Evolutionary conservation across 2,888 invertebrate genomes (phyloP), one percentile per base, ranked within the genome.

Genomic region (Endotricha flammealis): DNA sequence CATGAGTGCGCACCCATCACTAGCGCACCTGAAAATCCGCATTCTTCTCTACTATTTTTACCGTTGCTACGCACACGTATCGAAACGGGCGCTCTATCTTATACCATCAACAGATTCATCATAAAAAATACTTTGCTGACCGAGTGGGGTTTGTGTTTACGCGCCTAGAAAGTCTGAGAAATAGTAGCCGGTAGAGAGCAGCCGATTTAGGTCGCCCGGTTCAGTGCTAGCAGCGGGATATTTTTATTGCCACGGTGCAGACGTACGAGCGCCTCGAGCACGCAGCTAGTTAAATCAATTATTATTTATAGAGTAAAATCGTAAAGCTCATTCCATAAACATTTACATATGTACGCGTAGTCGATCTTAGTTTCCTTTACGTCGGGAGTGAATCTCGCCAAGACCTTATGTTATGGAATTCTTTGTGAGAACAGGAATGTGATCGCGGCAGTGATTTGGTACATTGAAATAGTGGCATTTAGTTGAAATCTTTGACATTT

Each of bases 121-220:
- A 27, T 29, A 17, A 35, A 50, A 51, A 53, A 42, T 39, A 50
- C 43, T 44, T 43, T 43, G 48, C 50, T 48, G 46, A 29, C 29
- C 29, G 29, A 22, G 22, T 14, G 41, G 25, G 39, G 44, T 44
- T 52, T 50, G 46, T 50, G 53, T 59, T 64, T 57, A 56, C 62
- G 59, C 62, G 53, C 52, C 52, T 58, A 57, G 61, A 64, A 60
- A 66, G 58, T 61, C 60, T 48, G 56, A 57, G 52, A 59, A 56
- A 57, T 57, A 57, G 67, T 62, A 53, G 60, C 64, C 63, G 64
- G 56, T 63, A 53, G 55, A 53, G 54, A 68, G 68, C 69, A 53
- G 70, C 69, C 62, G 74, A 86, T 81, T 69, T 83, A 81, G 85
- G 85, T 86, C 85, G 82, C 83, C 85, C 85, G 85, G 85, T 71